Evolutionary conservation across 2,888 invertebrate species (phyloP).

Genomic region (Listrodromus nycthemerus): DNA sequence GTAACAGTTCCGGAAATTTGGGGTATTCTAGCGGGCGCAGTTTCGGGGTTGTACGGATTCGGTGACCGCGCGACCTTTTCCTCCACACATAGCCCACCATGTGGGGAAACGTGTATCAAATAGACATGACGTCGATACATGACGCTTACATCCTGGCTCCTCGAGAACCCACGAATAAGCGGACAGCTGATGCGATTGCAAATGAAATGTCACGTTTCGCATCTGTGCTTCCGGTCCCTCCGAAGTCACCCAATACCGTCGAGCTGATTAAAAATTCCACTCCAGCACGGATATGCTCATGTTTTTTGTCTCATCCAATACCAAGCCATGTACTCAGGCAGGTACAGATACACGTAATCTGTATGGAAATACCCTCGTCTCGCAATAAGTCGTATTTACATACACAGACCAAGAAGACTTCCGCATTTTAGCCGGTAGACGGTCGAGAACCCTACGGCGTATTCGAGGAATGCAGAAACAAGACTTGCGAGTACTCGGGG

Average conservation of each 20-base stretch:
- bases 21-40: slow-evolving; percentile 72
- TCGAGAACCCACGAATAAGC: slow-evolving; percentile 8
- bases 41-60: slow-evolving; percentile 25
- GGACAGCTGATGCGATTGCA: slow-evolving; percentile 30
- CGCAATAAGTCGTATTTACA: slow-evolving; percentile 65
- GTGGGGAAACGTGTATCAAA: not conserved
- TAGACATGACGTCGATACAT: not conserved
- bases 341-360: slow-evolving; percentile 52
- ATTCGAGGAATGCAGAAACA: slow-evolving; percentile 38
- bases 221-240: not conserved
- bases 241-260: slow-evolving; percentile 6
- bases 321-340: not conserved
- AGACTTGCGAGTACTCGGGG: slow-evolving; percentile 29
- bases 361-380: slow-evolving; percentile 60
- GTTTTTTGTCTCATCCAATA: not conserved
- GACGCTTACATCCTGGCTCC: not conserved
- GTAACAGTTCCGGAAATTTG: slow-evolving; percentile 77
- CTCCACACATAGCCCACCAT: not conserved
- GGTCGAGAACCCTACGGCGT: slow-evolving; percentile 35
- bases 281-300: not conserved
- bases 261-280: not conserved
- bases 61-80: not conserved
- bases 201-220: slow-evolving; percentile 28
- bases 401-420: slow-evolving; percentile 44
- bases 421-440: slow-evolving; percentile 37